Evolutionary conservation across 2,797 vertebrate genomes (phyloP), one percentile per base, ranked within the genome.

Genomic region (Takifugu ocellatus): DNA sequence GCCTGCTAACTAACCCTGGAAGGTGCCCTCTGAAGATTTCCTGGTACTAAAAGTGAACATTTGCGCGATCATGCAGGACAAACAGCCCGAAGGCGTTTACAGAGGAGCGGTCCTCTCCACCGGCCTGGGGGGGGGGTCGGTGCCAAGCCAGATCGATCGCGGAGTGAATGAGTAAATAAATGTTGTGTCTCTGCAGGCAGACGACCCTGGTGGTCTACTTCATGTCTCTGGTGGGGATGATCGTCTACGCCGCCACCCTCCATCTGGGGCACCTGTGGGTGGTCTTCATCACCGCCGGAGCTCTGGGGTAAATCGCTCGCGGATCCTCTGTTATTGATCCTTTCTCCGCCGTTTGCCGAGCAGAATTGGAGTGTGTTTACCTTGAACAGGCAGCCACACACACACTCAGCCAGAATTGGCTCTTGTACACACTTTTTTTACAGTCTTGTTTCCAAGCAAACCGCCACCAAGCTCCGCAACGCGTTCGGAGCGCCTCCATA

Each of bases 221-320:
- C 74, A 92, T 98, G 93, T 91, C 96, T 31, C 78, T 99, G 77
- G 86, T 93, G 63, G 96, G 95, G 77, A 96, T 99, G 95, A 74
- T 96, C 6, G 66, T 90, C 39, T 99, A 92, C 36, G 87, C 95
- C 0, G 89, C 93, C 39, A 98, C 94, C 11, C 89, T 99, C 77
- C 78, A 26, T 54, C 79, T 94, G 31, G 88, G 84, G 9, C 74
- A 89, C 75, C 90, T 99, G n/a, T 99, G 97, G 97, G 82, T 97
- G 24, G 93, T 99, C 57, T 99, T 98, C 72, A 63, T 98, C 84
- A 97, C 95, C 0, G 92, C 95, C 25, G 97, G 93, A 36, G 15
- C 65, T 0, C 79, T 90, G 0, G 88, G 88, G 87, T 90, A 88
- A n/a, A 43, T 9, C 36, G 47, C 56, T 16, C n/a, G 2, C 44